phyloP scores from a whole-genome alignment of 2,888 invertebrate genomes.

The Acanthosepion pharaonis region DNA sequence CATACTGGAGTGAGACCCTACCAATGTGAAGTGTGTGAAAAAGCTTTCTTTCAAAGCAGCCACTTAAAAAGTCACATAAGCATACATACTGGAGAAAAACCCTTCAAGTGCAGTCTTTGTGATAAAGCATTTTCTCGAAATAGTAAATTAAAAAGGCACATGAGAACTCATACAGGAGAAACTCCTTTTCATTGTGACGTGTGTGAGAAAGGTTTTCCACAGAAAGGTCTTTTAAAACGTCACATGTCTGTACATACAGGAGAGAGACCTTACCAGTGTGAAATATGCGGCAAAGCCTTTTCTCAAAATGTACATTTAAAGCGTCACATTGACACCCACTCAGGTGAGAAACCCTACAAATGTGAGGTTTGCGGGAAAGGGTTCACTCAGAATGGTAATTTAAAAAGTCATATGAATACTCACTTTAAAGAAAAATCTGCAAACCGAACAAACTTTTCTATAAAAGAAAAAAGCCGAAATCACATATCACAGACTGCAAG shows the following conservation, averaged over 20 bases:
- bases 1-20: not conserved
- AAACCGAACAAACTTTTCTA: not conserved
- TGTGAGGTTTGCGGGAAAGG: constrained; percentile 53
- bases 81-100: not conserved
- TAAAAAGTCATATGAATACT: constrained; percentile 54
- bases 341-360: constrained; percentile 52
- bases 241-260: constrained; percentile 51
- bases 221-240: not conserved
- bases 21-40: not conserved
- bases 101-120: not conserved
- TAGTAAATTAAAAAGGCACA: constrained; percentile 41
- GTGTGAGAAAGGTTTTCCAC: constrained; percentile 13
- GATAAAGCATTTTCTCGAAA: constrained; percentile 24
- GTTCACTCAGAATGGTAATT: constrained; percentile 52
- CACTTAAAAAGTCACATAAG: not conserved
- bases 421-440: constrained; percentile 53
- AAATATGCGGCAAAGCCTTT: constrained; percentile 53
- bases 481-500: too few relatives aligned
- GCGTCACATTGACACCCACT: constrained; percentile 52
- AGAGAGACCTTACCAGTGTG: constrained; percentile 53
- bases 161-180: constrained; percentile 39
- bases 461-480: not conserved
- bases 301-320: constrained; percentile 50
- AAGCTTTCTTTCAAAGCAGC: not conserved
- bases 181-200: not conserved